Evolutionary conservation across 37 sponge, comb jelly and placozoan genomes (phyloP).

Genomic region (Cliona cf. orientalis): DNA sequence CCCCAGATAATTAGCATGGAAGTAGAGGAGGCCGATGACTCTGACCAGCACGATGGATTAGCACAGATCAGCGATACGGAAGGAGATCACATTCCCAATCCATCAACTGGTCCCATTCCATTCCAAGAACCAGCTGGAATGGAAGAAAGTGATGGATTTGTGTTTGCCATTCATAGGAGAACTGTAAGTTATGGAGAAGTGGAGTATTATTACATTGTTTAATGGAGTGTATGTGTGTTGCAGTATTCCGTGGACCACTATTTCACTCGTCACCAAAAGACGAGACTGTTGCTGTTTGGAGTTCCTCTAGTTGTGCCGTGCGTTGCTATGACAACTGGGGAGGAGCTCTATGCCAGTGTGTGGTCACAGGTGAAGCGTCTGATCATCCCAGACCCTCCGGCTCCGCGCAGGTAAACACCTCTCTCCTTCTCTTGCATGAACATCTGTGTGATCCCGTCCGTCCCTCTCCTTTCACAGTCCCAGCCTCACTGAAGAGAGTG

Average conservation of each 20-base stretch:
- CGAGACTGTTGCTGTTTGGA: conserved; percentile 76
- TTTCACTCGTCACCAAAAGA: conserved; percentile 76
- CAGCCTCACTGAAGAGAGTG: conserved; percentile 2
- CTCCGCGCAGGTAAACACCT: not conserved
- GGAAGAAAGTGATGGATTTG: conserved; percentile 36
- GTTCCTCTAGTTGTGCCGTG: conserved; percentile 85
- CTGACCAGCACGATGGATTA: not conserved
- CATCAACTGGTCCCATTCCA: too few species aligned
- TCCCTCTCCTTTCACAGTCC: not conserved
- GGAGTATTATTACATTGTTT: not conserved
- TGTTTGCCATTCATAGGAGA: conserved; percentile 45
- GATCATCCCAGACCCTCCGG: conserved; percentile 66
- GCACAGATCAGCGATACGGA: not conserved
- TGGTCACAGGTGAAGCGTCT: conserved; percentile 78
- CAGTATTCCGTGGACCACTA: conserved; percentile 71
- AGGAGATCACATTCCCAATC: too few species aligned
- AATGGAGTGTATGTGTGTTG: too few species aligned
- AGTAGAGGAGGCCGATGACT: not conserved
- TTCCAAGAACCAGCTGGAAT: too few species aligned
- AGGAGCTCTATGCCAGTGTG: conserved; percentile 69
- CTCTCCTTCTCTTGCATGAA: not conserved
- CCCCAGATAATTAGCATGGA: not conserved
- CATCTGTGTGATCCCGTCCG: not conserved
- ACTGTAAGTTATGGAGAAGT: conserved; percentile 1
- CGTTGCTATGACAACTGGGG: conserved; percentile 23